Evolutionary conservation across 2,797 vertebrate species (phyloP).

Genomic region (Rachycentron canadum): DNA sequence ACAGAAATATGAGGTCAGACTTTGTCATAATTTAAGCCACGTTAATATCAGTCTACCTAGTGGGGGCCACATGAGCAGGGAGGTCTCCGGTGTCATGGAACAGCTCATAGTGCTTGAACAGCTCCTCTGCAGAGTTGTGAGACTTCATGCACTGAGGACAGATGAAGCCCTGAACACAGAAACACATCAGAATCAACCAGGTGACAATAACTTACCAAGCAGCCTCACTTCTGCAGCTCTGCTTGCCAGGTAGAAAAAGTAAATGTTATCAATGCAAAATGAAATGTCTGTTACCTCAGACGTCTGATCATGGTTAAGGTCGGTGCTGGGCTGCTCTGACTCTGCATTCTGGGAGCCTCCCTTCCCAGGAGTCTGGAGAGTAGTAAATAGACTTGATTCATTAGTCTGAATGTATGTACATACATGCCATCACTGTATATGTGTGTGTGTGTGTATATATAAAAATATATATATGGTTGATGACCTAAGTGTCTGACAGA

Average conservation of each 20-base stretch:
- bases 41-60: slow-evolving; percentile 84
- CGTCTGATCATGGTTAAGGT: slow-evolving; percentile 93
- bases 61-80: slow-evolving; percentile 87
- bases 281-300: slow-evolving; percentile 90
- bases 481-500: too few relatives aligned
- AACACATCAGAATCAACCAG: slow-evolving; percentile 26
- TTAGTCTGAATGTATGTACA: slow-evolving; percentile 2
- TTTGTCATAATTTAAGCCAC: too few relatives aligned
- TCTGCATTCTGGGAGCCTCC: slow-evolving; percentile 95
- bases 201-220: neutral
- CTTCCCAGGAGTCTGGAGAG: slow-evolving; percentile 94
- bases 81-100: slow-evolving; percentile 94
- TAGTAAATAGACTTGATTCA: neutral
- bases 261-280: neutral
- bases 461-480: neutral
- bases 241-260: neutral
- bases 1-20: too few relatives aligned
- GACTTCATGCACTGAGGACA: slow-evolving; percentile 99
- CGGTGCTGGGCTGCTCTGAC: slow-evolving; percentile 93
- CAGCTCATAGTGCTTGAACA: slow-evolving; percentile 98
- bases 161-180: slow-evolving; percentile 93
- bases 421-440: neutral
- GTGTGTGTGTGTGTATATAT: too few relatives aligned
- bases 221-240: neutral
- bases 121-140: slow-evolving; percentile 97